phyloP scores from a whole-genome alignment of 2,888 invertebrate species.

The Eilema griseolum region DNA sequence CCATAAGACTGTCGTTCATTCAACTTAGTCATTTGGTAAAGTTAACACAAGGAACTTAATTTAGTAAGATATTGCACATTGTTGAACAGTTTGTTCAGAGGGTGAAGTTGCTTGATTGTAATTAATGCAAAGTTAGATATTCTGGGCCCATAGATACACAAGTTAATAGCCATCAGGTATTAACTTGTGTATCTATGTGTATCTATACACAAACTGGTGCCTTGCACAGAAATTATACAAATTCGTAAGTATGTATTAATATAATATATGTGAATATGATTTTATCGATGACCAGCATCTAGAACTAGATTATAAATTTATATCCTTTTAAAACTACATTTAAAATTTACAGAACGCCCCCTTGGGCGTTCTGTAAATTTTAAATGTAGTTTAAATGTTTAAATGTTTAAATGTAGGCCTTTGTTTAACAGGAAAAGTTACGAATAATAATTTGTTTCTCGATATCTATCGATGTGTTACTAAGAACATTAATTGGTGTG shows the following conservation, averaged over 20 bases:
- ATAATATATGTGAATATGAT: not conserved
- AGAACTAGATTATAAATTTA: not conserved
- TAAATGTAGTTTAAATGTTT: no score
- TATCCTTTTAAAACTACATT: not conserved
- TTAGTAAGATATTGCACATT: slow-evolving; percentile 70
- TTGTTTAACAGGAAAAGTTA: slow-evolving; percentile 55
- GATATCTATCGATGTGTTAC: slow-evolving; percentile 39
- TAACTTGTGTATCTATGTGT: no score
- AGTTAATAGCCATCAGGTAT: slow-evolving; percentile 56
- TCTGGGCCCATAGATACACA: slow-evolving; percentile 55
- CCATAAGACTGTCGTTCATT: slow-evolving; percentile 23
- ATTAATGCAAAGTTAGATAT: slow-evolving; percentile 59
- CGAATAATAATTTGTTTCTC: slow-evolving; percentile 37
- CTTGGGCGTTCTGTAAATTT: no score
- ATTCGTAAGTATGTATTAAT: not conserved
- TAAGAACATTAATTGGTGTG: slow-evolving; percentile 39
- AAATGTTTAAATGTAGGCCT: no score
- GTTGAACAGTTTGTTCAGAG: slow-evolving; percentile 59
- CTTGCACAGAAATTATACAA: slow-evolving; percentile 22
- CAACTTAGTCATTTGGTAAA: slow-evolving; percentile 27
- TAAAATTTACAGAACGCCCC: slow-evolving; percentile 50
- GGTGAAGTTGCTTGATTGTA: slow-evolving; percentile 48
- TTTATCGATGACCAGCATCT: not conserved
- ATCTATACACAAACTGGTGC: slow-evolving; percentile 49
- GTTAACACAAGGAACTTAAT: slow-evolving; percentile 60